Percentiles rank a stretch among this genome's conserved stretches.
Evolutionary conservation across 2,888 invertebrate species (phyloP).

Genomic region (Platycheirus rosarum): DNA sequence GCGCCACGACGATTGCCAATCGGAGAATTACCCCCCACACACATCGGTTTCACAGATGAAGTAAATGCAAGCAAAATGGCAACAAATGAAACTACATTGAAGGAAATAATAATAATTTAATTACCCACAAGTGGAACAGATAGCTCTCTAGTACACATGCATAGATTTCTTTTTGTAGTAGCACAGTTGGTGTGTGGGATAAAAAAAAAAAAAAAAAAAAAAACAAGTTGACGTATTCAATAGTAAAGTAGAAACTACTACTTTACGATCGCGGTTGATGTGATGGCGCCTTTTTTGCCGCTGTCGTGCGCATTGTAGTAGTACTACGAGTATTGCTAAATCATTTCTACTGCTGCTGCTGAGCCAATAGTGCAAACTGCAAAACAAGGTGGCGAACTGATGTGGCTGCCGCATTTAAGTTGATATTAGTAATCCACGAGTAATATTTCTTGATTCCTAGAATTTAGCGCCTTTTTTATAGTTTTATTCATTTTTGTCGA

Average conservation of each 20-base stretch:
- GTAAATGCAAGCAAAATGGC: slow-evolving; percentile 10
- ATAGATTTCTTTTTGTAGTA: slow-evolving; percentile 15
- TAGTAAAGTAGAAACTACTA: not conserved
- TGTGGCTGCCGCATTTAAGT: not conserved
- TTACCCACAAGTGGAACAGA: slow-evolving; percentile 14
- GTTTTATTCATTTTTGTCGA: slow-evolving; percentile 5
- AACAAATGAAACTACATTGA: not conserved
- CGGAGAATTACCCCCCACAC: slow-evolving; percentile 52
- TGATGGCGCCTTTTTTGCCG: slow-evolving; percentile 64
- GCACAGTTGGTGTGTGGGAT: not conserved
- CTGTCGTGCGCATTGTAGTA: slow-evolving; percentile 50
- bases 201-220: not conserved
- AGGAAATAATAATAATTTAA: slow-evolving; percentile 45
- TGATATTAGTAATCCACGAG: not conserved
- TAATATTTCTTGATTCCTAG: slow-evolving; percentile 16
- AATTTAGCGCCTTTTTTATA: slow-evolving; percentile 9
- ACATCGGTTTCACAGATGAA: not conserved
- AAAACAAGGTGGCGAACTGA: slow-evolving; percentile 22
- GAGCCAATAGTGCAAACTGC: not conserved
- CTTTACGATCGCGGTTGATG: not conserved
- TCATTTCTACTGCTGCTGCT: too few relatives aligned
- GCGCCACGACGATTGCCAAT: slow-evolving; percentile 30
- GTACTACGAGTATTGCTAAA: slow-evolving; percentile 49
- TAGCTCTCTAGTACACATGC: not conserved
- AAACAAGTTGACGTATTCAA: slow-evolving; percentile 17